Evolutionary conservation across 2,888 invertebrate species (phyloP), one percentile per base, ranked within the genome.

Genomic region (Brenthis daphne): DNA sequence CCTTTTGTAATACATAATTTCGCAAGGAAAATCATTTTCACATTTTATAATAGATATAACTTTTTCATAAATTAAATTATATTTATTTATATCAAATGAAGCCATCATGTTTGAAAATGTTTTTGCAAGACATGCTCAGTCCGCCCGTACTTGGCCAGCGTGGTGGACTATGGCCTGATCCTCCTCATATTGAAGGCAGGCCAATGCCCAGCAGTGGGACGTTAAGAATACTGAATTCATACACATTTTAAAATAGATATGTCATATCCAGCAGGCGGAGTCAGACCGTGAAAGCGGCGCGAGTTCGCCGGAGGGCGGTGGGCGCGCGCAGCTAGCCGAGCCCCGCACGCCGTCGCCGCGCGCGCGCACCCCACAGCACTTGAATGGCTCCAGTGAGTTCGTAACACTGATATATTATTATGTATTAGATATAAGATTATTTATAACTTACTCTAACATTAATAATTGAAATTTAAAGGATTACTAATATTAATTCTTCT

Each of bases 261-360:
- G 63, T 72, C 68, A 33, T 82, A 79, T 79, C 70, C 83, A 86
- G 85, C 91, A 93, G 84, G 93, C 95, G 93, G 95, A 95, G 86
- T 95, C 94, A 81, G 95, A 95, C 79, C 93, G 94, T 83, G 94
- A 94, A 86, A 94, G 94, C 87, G 94, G 94, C 82, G 93, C 94
- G 82, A 94, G 94, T 78, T 94, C 94, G 80, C 95, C 95, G 83
- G 94, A 94, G 82, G 89, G 90, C 76, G 89, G 92, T 84, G 86
- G 94, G 81, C 89, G 89, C 69, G 85, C 86, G 82, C 87, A 87
- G 84, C 81, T 86, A 80, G 85, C 89, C 77, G 90, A 90, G 82
- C 86, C 88, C 70, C 86, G 88, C 58, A 83, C 88, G 68, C 91
- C 90, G 73, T 88, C 90, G 72, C 89, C 91, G 68, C 88, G 88